Evolutionary conservation across 2,113 vertebrate species (phyloP).

Genomic region (Phocoena phocoena): DNA sequence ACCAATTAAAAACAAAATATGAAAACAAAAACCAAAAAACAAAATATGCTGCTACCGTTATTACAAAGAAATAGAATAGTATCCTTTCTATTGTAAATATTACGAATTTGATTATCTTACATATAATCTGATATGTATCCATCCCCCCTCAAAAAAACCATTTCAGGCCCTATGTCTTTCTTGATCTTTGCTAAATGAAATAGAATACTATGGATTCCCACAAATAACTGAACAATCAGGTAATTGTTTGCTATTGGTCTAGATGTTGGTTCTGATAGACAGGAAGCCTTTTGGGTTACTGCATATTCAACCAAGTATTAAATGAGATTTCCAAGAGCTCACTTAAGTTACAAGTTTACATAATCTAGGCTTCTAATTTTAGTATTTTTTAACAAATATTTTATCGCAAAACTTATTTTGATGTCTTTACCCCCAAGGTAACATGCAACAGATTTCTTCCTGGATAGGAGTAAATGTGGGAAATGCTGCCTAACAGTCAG

Average conservation of each 20-base stretch:
- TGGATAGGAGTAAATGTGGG: background rate
- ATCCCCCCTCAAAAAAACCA: background rate
- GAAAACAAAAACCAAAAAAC: background rate
- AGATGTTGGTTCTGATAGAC: background rate
- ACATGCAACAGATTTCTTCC: background rate
- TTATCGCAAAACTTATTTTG: background rate
- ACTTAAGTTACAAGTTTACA: background rate
- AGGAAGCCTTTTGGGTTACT: background rate
- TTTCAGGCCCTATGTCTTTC: background rate
- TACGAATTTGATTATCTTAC: background rate
- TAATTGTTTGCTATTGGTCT: background rate
- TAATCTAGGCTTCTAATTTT: background rate
- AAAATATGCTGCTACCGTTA: background rate
- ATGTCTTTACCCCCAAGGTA: background rate
- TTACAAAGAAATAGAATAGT: background rate
- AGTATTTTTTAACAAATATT: background rate
- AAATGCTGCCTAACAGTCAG: background rate
- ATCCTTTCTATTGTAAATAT: background rate
- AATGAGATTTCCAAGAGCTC: background rate
- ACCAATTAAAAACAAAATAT: background rate
- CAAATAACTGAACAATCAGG: background rate
- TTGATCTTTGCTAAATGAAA: background rate
- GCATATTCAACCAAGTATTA: background rate
- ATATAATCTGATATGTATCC: background rate
- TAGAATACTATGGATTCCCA: background rate